Percentiles rank a stretch among this genome's conserved stretches.
Evolutionary conservation across 1,140 invertebrate species (phyloP).

Genomic region (Bombus terrestris): DNA sequence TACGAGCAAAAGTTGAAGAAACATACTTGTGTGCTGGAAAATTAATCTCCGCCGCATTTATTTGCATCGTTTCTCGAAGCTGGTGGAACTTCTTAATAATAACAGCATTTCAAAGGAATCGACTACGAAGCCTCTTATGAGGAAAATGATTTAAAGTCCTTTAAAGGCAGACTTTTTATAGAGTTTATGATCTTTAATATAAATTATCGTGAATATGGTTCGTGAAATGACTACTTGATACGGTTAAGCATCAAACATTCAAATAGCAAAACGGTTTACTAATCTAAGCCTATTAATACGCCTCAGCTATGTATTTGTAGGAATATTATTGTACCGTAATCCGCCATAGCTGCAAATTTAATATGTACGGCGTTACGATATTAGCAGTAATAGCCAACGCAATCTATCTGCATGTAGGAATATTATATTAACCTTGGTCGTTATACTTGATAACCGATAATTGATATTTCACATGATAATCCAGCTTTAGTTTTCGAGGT

Average conservation of each 20-base stretch:
- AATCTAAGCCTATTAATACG: neutral
- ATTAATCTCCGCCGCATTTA: too few species aligned
- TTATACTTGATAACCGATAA: constrained; percentile 36
- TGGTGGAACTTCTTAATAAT: neutral
- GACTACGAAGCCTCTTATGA: neutral
- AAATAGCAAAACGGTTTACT: neutral
- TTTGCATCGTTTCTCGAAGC: too few species aligned
- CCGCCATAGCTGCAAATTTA: neutral
- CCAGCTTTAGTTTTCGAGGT: constrained; percentile 1
- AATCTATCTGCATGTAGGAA: neutral
- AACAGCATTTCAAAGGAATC: neutral
- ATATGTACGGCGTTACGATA: neutral
- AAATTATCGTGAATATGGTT: too few species aligned
- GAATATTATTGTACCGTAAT: constrained; percentile 1
- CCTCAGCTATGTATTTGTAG: neutral
- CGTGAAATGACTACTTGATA: neutral
- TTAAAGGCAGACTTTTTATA: too few species aligned
- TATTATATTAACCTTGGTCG: constrained; percentile 18
- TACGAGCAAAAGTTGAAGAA: neutral
- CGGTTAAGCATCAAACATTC: neutral
- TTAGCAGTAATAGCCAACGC: neutral
- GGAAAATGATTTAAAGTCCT: too few species aligned
- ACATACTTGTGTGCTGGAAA: neutral
- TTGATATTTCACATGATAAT: constrained; percentile 27
- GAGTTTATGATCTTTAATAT: too few species aligned